Evolutionary conservation across 2,113 vertebrate species (phyloP).

Genomic region (Acanthisitta chloris): DNA sequence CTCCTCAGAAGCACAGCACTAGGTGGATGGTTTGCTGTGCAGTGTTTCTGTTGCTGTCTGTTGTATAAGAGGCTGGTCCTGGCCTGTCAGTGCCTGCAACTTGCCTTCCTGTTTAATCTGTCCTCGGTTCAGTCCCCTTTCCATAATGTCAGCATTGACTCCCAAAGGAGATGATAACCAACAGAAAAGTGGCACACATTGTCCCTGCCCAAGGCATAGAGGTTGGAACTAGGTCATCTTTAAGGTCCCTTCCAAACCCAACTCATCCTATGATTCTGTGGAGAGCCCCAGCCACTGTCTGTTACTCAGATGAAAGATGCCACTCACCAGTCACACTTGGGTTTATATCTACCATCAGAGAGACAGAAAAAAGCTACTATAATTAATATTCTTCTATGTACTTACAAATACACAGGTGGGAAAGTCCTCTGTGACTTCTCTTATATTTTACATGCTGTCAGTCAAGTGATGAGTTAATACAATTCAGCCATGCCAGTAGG

Average conservation of each 20-base stretch:
- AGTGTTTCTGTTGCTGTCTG: background rate
- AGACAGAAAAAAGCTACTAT: background rate
- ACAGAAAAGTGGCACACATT: background rate
- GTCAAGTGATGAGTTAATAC: background rate
- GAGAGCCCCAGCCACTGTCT: background rate
- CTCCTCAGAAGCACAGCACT: background rate
- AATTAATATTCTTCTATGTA: background rate
- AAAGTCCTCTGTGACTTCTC: background rate
- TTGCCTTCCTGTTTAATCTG: background rate
- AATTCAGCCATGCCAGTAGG: background rate
- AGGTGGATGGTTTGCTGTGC: background rate
- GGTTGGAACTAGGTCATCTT: background rate
- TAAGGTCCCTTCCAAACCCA: background rate
- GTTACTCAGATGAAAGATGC: background rate
- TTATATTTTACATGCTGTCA: background rate
- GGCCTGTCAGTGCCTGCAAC: background rate
- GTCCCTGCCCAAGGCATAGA: accelerated
- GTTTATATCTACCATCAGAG: background rate
- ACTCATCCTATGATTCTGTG: background rate
- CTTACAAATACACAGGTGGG: background rate
- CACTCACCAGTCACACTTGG: background rate
- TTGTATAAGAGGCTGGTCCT: background rate
- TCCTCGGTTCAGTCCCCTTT: background rate
- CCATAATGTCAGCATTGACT: background rate
- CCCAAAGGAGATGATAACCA: background rate